These are phyloP conservation scores for Oscheius sp. DNA, from an alignment of 2,888 invertebrate genomes.

Conservation along the genomic window DNA sequence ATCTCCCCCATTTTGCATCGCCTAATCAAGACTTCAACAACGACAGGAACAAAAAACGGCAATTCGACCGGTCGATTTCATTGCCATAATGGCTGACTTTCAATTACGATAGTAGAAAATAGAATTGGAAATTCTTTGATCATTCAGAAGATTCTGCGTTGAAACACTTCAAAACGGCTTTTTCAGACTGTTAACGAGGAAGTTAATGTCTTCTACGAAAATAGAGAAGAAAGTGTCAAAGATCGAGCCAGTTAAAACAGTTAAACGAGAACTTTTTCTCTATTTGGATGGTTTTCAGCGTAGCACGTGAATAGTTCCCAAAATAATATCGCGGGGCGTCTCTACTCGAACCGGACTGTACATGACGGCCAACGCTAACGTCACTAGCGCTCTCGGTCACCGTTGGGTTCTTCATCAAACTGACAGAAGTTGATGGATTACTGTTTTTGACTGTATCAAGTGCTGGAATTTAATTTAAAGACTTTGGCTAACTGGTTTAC, in stretches of 20 bases:
- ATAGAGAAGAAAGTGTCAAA: not conserved
- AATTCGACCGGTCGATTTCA: not conserved
- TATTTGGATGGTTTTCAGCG: not conserved
- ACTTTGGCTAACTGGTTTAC: too few species aligned
- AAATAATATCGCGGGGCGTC: slow-evolving; percentile 14
- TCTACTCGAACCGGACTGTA: slow-evolving; percentile 18
- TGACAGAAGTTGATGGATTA: slow-evolving; percentile 19
- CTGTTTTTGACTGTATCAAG: slow-evolving; percentile 12
- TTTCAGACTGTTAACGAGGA: not conserved
- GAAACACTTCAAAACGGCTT: not conserved
- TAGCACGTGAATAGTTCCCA: slow-evolving; percentile 14
- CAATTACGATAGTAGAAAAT: too few species aligned
- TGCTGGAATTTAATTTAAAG: not conserved
- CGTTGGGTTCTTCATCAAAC: slow-evolving; percentile 18
- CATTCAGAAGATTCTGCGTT: not conserved
- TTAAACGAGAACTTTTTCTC: not conserved
- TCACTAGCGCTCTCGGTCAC: slow-evolving; percentile 23
- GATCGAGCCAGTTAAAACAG: not conserved
- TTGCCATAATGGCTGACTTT: not conserved
- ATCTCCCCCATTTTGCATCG: too few species aligned
- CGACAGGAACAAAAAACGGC: not conserved
- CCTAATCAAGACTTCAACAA: too few species aligned
- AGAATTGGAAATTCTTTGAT: not conserved
- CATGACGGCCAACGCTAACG: slow-evolving; percentile 18
- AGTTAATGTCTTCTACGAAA: not conserved